Evolutionary conservation across 35 echinoderm and acorn worm genomes (phyloP).

Genomic region (Nesometra sesokonis): DNA sequence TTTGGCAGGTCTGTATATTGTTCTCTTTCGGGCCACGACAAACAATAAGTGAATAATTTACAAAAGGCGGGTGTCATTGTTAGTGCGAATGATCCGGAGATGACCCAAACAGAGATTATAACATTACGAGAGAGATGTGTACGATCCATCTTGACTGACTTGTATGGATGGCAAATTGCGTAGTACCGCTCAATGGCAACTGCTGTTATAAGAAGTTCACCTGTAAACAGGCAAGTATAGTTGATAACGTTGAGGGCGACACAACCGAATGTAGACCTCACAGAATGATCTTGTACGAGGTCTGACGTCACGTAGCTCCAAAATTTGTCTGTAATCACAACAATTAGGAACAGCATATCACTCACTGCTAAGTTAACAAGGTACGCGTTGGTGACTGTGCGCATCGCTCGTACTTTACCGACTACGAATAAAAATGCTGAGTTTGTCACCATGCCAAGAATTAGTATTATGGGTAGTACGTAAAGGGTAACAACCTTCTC

Average conservation of each 20-base stretch:
- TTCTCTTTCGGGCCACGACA: not conserved
- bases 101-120: not conserved
- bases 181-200: not conserved
- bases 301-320: not conserved
- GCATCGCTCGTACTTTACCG: not conserved
- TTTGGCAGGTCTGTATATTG: not conserved
- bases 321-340: not conserved
- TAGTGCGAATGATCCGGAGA: not conserved
- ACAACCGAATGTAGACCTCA: not conserved
- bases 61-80: not conserved
- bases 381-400: slow-evolving; percentile 3
- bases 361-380: not conserved
- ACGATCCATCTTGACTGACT: not conserved
- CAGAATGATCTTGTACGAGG: not conserved
- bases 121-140: not conserved
- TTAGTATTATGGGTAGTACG: not conserved
- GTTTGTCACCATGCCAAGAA: not conserved
- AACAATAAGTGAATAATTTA: not conserved
- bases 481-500: not conserved
- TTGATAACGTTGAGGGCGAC: not conserved
- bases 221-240: not conserved
- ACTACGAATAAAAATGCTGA: not conserved
- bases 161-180: not conserved
- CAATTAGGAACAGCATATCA: slow-evolving; percentile 2
- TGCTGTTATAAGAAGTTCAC: not conserved